Evolutionary conservation across 2,113 vertebrate species (phyloP).

Genomic region (Limanda limanda): DNA sequence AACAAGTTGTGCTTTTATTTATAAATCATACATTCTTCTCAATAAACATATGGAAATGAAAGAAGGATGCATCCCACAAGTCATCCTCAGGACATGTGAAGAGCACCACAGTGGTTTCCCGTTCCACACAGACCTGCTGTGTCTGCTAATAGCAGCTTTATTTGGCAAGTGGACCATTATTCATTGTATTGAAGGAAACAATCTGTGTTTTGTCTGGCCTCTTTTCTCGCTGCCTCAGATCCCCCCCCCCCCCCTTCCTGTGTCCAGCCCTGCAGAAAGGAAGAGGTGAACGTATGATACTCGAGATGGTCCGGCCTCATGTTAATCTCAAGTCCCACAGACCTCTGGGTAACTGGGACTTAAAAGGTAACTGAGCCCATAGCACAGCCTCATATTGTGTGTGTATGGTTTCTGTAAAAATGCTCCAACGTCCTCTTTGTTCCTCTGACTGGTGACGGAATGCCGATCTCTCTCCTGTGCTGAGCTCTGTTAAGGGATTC

Average conservation of each 20-base stretch:
- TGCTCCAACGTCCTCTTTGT: slow-evolving; percentile 5
- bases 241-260: slow-evolving; percentile 24
- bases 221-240: slow-evolving; percentile 7
- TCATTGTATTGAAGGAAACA: slow-evolving; percentile 61
- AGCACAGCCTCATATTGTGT: background rate
- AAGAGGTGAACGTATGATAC: slow-evolving; percentile 46
- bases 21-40: no score
- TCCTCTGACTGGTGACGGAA: slow-evolving; percentile 29
- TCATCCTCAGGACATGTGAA: background rate
- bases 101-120: background rate
- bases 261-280: slow-evolving; percentile 29
- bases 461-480: slow-evolving; percentile 1
- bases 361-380: slow-evolving; percentile 28
- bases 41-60: background rate
- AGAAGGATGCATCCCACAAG: background rate
- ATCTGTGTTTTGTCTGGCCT: slow-evolving; percentile 59
- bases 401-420: slow-evolving; percentile 31
- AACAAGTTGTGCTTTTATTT: no score
- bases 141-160: background rate
- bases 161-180: slow-evolving; percentile 46
- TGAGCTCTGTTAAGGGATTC: slow-evolving; percentile 14
- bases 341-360: slow-evolving; percentile 4
- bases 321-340: slow-evolving; percentile 35
- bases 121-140: background rate
- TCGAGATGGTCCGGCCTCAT: slow-evolving; percentile 1